Percentiles rank a stretch among this genome's conserved stretches.
Evolutionary conservation across 2,113 vertebrate genomes (phyloP).

Genomic region (Trogon surrucura): DNA sequence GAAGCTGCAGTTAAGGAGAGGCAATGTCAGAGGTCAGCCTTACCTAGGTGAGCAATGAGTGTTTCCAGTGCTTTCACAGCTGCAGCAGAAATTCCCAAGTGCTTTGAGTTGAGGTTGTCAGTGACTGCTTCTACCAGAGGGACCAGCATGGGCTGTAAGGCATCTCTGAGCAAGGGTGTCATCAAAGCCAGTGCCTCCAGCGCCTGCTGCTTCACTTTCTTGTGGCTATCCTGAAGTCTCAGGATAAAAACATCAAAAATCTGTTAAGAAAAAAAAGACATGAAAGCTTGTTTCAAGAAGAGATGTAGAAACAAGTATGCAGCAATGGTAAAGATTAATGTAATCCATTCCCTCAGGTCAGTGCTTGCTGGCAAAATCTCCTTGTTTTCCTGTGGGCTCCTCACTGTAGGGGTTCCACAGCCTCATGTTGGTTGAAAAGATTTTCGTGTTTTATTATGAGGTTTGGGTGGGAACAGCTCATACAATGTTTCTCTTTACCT

Average conservation of each 20-base stretch:
- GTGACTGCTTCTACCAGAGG: conserved; percentile 29
- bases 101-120: conserved; percentile 77
- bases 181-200: conserved; percentile 53
- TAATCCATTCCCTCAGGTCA: neutral
- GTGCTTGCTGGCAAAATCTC: neutral
- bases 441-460: neutral
- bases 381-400: neutral
- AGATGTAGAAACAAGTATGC: neutral
- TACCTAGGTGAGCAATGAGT: conserved; percentile 67
- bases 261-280: conserved; percentile 47
- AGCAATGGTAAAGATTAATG: neutral
- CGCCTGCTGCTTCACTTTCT: conserved; percentile 73
- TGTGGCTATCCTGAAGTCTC: conserved; percentile 76
- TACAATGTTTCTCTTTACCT: neutral
- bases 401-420: neutral
- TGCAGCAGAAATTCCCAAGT: conserved; percentile 30
- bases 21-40: neutral
- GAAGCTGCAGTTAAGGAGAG: neutral
- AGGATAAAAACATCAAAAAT: conserved; percentile 75
- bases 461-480: neutral
- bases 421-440: neutral
- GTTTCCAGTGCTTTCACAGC: conserved; percentile 44
- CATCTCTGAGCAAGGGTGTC: conserved; percentile 36
- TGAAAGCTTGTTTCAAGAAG: neutral
- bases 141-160: conserved; percentile 58